Evolutionary conservation across 2,888 invertebrate genomes (phyloP).

Genomic region (Sarcophaga rosellei): DNA sequence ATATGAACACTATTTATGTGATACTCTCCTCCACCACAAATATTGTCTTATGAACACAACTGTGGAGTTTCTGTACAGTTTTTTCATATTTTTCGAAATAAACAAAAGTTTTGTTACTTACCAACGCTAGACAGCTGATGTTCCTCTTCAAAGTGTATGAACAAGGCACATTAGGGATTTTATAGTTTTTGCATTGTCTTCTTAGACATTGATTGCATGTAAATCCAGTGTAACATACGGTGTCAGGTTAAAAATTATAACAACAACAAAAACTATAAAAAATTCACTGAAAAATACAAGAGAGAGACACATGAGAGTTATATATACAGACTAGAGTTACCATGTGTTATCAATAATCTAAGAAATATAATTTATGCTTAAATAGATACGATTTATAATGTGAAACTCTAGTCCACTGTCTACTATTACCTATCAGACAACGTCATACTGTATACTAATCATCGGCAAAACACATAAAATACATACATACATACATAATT

Average conservation of each 20-base stretch:
- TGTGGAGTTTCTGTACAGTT: no score
- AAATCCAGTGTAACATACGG: constrained; percentile 19
- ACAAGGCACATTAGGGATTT: constrained; percentile 6
- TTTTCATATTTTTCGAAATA: no score
- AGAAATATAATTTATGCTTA: no score
- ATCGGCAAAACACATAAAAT: no score
- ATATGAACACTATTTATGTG: not conserved
- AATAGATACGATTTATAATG: no score
- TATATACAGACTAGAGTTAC: not conserved
- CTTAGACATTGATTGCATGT: constrained; percentile 21
- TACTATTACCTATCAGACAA: no score
- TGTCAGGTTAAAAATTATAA: constrained; percentile 21
- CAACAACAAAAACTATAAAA: not conserved
- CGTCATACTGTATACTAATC: no score
- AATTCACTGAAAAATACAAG: not conserved
- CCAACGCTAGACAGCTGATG: constrained; percentile 9
- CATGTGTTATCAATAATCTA: not conserved
- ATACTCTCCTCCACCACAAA: not conserved
- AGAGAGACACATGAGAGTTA: not conserved
- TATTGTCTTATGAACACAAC: no score
- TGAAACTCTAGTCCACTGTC: no score
- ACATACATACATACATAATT: no score
- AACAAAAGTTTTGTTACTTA: not conserved
- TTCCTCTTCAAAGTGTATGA: not conserved
- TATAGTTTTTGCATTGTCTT: constrained; percentile 7